phyloP scores from a whole-genome alignment of 2,888 invertebrate genomes.

The Acanthosoma haemorrhoidale region DNA sequence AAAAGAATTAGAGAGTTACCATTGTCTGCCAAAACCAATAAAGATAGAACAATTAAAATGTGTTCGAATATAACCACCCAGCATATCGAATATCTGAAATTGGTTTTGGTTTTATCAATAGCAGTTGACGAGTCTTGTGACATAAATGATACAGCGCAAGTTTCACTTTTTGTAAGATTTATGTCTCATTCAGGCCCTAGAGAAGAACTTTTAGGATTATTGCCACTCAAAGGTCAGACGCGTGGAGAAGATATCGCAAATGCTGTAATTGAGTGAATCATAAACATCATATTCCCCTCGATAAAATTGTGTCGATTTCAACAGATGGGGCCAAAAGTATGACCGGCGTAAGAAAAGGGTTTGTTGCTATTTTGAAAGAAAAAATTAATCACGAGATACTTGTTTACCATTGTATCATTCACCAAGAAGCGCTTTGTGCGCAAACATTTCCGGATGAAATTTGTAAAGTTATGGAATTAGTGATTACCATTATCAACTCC shows the following conservation, averaged over 20 bases:
- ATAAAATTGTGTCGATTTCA: constrained; percentile 41
- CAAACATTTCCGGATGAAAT: no score
- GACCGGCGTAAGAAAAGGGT: constrained; percentile 41
- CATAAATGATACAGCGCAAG: constrained; percentile 43
- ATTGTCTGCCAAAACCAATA: constrained; percentile 38
- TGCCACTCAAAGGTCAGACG: constrained; percentile 38
- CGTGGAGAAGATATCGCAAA: constrained; percentile 42
- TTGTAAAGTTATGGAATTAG: constrained; percentile 34
- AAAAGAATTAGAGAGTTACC: constrained; percentile 31
- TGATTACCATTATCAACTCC: constrained; percentile 25
- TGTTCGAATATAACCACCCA: constrained; percentile 39
- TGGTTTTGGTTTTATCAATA: constrained; percentile 42
- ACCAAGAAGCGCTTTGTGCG: constrained; percentile 41
- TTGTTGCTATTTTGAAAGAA: constrained; percentile 32
- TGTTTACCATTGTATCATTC: constrained; percentile 43
- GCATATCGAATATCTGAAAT: constrained; percentile 42
- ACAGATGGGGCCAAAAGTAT: constrained; percentile 43
- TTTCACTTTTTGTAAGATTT: constrained; percentile 42
- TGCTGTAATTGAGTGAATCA: constrained; percentile 39
- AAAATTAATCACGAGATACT: constrained; percentile 42
- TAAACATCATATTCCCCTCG: constrained; percentile 34
- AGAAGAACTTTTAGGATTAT: constrained; percentile 40
- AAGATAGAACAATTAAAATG: constrained; percentile 41
- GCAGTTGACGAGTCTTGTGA: constrained; percentile 43
- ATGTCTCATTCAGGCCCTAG: constrained; percentile 39